These are phyloP conservation scores for Poecilobothrus nobilitatus DNA, from an alignment of 2,888 invertebrate genomes.

Conservation along the genomic window DNA sequence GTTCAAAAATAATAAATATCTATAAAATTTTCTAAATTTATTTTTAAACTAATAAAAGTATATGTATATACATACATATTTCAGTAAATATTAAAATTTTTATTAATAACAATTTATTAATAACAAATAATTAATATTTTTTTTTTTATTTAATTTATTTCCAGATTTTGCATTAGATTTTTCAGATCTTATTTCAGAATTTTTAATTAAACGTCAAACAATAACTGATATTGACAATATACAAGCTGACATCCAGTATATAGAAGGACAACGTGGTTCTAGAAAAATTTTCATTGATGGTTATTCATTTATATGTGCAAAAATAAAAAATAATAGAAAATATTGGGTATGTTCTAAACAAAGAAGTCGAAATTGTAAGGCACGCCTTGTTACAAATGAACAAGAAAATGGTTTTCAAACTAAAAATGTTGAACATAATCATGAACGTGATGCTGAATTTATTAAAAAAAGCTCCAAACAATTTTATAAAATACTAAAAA, in stretches of 20 bases:
- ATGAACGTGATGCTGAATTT: conserved; percentile 20
- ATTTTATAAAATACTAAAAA: neutral
- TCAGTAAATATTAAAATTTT: too few species aligned
- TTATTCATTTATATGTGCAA: conserved; percentile 34
- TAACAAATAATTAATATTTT: neutral
- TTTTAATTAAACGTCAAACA: neutral
- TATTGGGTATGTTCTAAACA: conserved; percentile 39
- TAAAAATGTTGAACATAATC: conserved; percentile 33
- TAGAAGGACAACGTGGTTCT: conserved; percentile 34
- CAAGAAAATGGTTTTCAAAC: conserved; percentile 29
- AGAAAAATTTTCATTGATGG: conserved; percentile 33
- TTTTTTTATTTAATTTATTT: neutral
- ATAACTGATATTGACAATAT: conserved; percentile 26
- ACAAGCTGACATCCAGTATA: conserved; percentile 25
- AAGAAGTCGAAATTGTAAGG: conserved; percentile 36
- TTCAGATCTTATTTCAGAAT: neutral
- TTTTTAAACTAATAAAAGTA: too few species aligned
- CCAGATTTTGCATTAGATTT: neutral
- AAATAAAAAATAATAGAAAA: conserved; percentile 32
- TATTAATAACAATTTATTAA: too few species aligned
- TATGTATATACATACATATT: too few species aligned
- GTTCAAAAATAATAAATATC: too few species aligned
- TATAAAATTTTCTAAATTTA: too few species aligned
- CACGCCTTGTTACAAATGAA: conserved; percentile 33
- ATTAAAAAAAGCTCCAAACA: neutral